Evolutionary conservation across 2,888 invertebrate species (phyloP).

Genomic region (Drosophila anomelani): DNA sequence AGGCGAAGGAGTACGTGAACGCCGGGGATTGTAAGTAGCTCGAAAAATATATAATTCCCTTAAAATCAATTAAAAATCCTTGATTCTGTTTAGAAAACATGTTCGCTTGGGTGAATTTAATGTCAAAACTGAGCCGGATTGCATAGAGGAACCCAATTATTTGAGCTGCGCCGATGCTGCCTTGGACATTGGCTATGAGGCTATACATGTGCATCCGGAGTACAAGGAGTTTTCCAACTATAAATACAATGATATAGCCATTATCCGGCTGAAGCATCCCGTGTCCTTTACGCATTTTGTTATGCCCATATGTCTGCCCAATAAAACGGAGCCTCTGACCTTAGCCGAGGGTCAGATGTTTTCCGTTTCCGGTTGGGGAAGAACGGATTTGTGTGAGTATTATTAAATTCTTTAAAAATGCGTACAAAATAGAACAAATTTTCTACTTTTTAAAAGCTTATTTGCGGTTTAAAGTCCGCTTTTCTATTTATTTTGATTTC

Average conservation of each 20-base stretch:
- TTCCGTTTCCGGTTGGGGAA: constrained; percentile 88
- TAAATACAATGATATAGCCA: constrained; percentile 87
- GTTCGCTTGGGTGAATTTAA: constrained; percentile 89
- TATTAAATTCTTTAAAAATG: background rate
- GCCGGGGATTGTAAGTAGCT: constrained; percentile 86
- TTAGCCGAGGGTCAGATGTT: constrained; percentile 85
- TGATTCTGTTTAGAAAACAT: constrained; percentile 76
- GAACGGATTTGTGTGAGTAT: constrained; percentile 85
- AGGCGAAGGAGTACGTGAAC: constrained; percentile 85
- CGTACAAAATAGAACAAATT: background rate
- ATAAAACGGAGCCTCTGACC: constrained; percentile 73
- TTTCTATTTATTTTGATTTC: background rate
- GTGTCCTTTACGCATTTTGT: constrained; percentile 86
- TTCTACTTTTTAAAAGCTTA: background rate
- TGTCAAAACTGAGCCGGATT: constrained; percentile 87
- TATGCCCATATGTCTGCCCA: constrained; percentile 87
- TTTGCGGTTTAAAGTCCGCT: background rate
- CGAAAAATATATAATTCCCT: background rate
- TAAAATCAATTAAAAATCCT: too few relatives aligned
- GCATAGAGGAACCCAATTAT: constrained; percentile 84
- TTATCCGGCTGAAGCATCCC: constrained; percentile 83
- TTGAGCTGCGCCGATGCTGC: constrained; percentile 88
- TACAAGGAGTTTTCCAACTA: constrained; percentile 85
- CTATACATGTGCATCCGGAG: constrained; percentile 88
- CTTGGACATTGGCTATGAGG: constrained; percentile 87